Conservation (phyloP, 2,888 invertebrate species). For the Ctena decussata region DNA sequence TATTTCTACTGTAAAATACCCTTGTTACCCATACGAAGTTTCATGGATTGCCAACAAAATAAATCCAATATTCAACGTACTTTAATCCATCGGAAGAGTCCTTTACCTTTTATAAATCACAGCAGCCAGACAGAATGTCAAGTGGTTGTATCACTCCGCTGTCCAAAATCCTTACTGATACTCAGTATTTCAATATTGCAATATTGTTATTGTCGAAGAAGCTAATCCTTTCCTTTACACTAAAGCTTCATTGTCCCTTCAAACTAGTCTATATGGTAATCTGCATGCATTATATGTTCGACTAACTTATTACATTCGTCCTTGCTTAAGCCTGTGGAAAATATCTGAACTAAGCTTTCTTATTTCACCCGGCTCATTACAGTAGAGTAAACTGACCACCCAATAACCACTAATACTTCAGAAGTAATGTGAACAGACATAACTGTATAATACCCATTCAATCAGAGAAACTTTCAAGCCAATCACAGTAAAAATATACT, state of each 20-base stretch:
- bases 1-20: too few species aligned
- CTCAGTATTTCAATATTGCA: background rate
- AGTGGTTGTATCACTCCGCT: background rate
- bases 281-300: background rate
- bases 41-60: too few species aligned
- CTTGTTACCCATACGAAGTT: too few species aligned
- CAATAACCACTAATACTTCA: background rate
- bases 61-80: background rate
- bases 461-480: too few species aligned
- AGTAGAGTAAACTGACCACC: background rate
- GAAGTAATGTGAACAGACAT: too few species aligned
- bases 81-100: too few species aligned
- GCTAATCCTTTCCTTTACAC: background rate
- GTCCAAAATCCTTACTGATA: background rate
- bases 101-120: background rate
- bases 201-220: background rate
- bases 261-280: constrained; percentile 12
- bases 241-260: background rate
- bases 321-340: background rate
- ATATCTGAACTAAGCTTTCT: background rate
- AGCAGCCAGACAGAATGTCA: background rate
- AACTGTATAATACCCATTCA: too few species aligned
- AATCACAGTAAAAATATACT: too few species aligned
- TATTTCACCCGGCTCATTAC: background rate
- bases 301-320: background rate